Evolutionary conservation across 2,888 invertebrate genomes (phyloP).

Genomic region (Tortricodes alternella): DNA sequence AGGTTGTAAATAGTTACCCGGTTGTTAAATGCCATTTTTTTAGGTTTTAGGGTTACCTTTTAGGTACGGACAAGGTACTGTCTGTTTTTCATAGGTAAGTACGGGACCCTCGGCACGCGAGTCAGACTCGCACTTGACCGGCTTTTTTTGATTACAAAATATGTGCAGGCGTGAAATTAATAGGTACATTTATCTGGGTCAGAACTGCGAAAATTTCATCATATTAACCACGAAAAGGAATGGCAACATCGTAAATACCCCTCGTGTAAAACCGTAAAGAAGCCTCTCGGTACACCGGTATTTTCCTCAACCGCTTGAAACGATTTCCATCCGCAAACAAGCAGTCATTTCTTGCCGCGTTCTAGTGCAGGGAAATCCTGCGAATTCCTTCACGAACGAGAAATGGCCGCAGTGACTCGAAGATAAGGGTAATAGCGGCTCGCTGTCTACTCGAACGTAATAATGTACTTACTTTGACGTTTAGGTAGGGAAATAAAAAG

Average conservation of each 20-base stretch:
- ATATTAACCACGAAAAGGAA: constrained; percentile 23
- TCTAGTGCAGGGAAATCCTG: constrained; percentile 42
- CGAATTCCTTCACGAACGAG: constrained; percentile 58
- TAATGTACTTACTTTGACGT: constrained; percentile 28
- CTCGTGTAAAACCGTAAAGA: constrained; percentile 22
- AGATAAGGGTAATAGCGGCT: constrained; percentile 52
- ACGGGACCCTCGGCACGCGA: no score
- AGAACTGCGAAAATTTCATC: constrained; percentile 9
- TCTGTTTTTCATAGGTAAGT: no score
- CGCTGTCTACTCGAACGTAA: constrained; percentile 39
- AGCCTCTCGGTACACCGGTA: constrained; percentile 20
- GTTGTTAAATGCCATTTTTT: no score
- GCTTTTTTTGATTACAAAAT: not conserved
- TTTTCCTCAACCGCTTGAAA: constrained; percentile 21
- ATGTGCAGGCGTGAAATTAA: not conserved
- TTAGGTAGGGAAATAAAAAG: not conserved
- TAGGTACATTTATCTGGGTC: constrained; percentile 13
- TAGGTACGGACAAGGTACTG: no score
- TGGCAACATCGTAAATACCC: constrained; percentile 7
- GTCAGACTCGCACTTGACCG: not conserved
- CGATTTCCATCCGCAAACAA: constrained; percentile 38
- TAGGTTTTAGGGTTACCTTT: no score
- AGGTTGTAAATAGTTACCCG: no score
- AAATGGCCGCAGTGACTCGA: constrained; percentile 43
- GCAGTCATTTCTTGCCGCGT: constrained; percentile 45